Evolutionary conservation across 2,113 vertebrate genomes (phyloP).

Genomic region (Microtus richardsoni): DNA sequence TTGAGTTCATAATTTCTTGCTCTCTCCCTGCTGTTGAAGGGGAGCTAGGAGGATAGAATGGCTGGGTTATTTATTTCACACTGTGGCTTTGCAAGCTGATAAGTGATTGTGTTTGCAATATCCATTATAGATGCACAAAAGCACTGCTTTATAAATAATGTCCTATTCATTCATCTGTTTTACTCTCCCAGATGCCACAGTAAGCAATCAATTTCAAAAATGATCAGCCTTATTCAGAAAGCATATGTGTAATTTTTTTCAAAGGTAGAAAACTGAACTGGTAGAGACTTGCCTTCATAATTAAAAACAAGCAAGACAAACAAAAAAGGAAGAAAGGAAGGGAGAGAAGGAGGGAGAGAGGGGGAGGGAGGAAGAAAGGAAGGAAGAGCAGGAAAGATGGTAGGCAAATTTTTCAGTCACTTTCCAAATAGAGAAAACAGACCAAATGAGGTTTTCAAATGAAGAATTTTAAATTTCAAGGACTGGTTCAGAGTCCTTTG

Average conservation of each 20-base stretch:
- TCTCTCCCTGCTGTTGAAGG: neutral
- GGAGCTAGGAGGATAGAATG: neutral
- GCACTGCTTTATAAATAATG: conserved; percentile 6
- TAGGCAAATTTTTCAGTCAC: conserved; percentile 28
- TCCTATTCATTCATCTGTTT: neutral
- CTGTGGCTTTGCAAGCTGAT: neutral
- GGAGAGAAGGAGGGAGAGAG: neutral
- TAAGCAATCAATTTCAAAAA: conserved; percentile 32
- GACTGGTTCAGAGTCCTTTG: neutral
- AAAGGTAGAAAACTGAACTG: conserved; percentile 10
- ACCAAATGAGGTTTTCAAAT: conserved; percentile 19
- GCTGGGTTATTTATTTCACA: conserved; percentile 6
- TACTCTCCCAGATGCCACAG: neutral
- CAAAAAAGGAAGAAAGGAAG: conserved; percentile 11
- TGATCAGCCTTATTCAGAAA: conserved; percentile 17
- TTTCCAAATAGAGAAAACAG: conserved; percentile 36
- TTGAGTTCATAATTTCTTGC: neutral
- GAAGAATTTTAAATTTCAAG: conserved; percentile 7
- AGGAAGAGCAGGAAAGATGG: neutral
- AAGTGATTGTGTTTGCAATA: conserved; percentile 25
- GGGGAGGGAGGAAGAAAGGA: neutral
- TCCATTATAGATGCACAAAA: conserved; percentile 22
- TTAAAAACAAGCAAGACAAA: conserved; percentile 50
- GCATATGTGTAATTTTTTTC: conserved; percentile 22
- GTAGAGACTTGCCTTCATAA: neutral